phyloP scores from a whole-genome alignment of 2,797 vertebrate species.

The Sebastiscus albofasciatus region DNA sequence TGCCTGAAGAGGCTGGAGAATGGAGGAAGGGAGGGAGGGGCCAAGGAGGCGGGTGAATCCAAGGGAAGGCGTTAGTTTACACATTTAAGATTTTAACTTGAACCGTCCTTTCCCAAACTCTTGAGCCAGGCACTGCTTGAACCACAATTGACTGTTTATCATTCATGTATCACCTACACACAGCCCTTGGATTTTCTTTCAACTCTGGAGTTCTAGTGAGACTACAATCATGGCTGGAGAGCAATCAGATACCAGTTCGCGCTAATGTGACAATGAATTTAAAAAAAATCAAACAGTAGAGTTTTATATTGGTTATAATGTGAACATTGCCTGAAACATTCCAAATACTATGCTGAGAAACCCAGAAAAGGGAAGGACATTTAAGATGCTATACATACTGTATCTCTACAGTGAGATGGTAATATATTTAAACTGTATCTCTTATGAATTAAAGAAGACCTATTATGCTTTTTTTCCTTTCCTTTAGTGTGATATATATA shows the following conservation, averaged over 20 bases:
- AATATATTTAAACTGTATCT: not conserved
- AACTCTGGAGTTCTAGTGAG: not conserved
- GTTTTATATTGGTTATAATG: not conserved
- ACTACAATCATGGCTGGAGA: not conserved
- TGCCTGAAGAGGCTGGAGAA: conserved; percentile 30
- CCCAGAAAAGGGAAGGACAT: not conserved
- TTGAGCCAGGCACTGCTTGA: conserved; percentile 1
- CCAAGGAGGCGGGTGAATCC: conserved; percentile 73
- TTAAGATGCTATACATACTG: not conserved
- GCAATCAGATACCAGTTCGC: not conserved
- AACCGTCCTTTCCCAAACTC: conserved; percentile 1
- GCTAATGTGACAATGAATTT: not conserved
- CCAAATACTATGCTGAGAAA: not conserved
- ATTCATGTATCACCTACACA: not conserved
- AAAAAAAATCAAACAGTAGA: not conserved
- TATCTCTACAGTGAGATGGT: not conserved
- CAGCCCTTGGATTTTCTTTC: not conserved
- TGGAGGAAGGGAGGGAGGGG: not conserved
- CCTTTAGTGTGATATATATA: too few species aligned
- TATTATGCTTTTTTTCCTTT: too few species aligned
- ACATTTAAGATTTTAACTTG: conserved; percentile 41
- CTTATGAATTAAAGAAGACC: not conserved
- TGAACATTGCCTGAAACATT: not conserved
- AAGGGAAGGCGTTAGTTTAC: conserved; percentile 63
- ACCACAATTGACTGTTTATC: not conserved